Evolutionary conservation across 92 coral and sea anemone species (phyloP).

Genomic region (Phenganax stokvisi): DNA sequence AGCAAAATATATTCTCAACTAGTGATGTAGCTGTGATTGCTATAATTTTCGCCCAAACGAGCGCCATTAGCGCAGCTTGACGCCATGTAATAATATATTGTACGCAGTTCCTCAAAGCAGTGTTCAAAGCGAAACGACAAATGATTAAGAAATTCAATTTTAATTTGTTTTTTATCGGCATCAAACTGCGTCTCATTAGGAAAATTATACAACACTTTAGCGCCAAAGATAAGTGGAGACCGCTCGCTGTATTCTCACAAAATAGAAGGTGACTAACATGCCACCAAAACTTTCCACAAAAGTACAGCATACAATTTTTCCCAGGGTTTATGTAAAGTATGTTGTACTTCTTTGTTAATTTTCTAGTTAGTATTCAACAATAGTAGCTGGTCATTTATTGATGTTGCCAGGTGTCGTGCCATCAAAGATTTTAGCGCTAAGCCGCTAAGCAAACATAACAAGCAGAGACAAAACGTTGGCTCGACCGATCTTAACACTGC

Average conservation of each 20-base stretch:
- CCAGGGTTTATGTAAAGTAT: no score
- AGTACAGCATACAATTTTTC: neutral
- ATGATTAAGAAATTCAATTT: constrained; percentile 36
- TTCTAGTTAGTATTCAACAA: neutral
- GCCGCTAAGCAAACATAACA: constrained; percentile 29
- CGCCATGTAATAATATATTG: constrained; percentile 10
- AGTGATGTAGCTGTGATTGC: neutral
- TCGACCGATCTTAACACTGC: neutral
- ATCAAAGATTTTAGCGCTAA: constrained; percentile 22
- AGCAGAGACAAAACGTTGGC: constrained; percentile 8
- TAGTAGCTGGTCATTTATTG: constrained; percentile 39
- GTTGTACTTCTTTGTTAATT: neutral
- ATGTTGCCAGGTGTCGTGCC: constrained; percentile 30
- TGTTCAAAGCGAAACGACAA: constrained; percentile 37
- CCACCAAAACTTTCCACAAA: neutral
- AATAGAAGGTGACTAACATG: neutral
- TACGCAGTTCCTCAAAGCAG: constrained; percentile 8
- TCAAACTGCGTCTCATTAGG: constrained; percentile 37
- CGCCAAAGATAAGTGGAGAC: neutral
- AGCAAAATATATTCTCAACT: no score
- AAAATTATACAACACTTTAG: constrained; percentile 30
- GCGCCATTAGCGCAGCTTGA: constrained; percentile 18
- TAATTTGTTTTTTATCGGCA: constrained; percentile 43
- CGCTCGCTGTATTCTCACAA: neutral
- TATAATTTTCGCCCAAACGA: neutral